These are phyloP conservation scores for Meteorus colon DNA, from an alignment of 2,888 invertebrate species.

Conservation along the genomic window DNA sequence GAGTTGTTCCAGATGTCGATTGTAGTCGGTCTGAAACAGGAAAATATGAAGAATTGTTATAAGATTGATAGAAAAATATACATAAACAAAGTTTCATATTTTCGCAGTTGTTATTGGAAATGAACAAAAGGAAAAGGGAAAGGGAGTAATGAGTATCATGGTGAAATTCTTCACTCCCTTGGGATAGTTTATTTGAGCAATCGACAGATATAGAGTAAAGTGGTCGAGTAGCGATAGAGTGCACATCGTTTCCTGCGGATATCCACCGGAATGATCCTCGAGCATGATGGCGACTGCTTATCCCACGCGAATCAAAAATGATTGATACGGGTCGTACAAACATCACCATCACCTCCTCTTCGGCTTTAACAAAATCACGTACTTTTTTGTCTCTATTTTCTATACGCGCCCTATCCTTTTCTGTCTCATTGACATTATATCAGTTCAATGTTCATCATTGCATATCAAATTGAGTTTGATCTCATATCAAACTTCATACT, in stretches of 20 bases:
- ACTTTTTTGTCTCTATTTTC: conserved; percentile 16
- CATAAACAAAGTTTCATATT: conserved; percentile 1
- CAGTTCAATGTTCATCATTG: conserved; percentile 28
- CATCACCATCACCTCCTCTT: conserved; percentile 33
- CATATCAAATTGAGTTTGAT: conserved; percentile 41
- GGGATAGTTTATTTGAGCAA: background rate
- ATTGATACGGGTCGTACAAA: conserved; percentile 54
- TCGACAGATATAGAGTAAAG: conserved; percentile 3
- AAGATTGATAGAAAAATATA: background rate
- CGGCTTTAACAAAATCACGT: conserved; percentile 24
- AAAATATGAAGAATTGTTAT: conserved; percentile 25
- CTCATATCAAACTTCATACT: conserved; percentile 5
- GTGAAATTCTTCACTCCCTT: background rate
- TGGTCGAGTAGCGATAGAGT: conserved; percentile 13
- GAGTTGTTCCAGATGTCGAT: conserved; percentile 83
- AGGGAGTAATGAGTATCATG: background rate
- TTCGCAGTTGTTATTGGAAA: background rate
- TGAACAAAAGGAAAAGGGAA: background rate
- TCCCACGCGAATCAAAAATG: conserved; percentile 56
- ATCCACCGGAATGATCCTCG: conserved; percentile 57
- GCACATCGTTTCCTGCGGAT: conserved; percentile 47
- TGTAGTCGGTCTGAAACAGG: conserved; percentile 78
- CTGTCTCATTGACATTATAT: conserved; percentile 8
- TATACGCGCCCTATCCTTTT: background rate
- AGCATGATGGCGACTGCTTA: conserved; percentile 46